Conservation (phyloP, 2,797 vertebrate genomes). For the Leontocebus nigricollis region DNA sequence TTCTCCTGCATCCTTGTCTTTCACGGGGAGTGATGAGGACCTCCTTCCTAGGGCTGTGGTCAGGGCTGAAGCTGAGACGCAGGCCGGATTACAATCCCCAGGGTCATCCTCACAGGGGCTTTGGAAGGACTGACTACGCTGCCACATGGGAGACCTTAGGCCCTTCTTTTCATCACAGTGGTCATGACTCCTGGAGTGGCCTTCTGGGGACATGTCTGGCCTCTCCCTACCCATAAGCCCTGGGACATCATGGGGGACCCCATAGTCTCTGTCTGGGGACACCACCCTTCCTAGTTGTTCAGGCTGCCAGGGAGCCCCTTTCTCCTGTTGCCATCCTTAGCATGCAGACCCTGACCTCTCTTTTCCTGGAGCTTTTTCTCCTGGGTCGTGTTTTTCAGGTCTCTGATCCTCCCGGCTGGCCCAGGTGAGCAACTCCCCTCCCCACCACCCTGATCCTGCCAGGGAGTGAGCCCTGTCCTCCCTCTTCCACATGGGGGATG, state of each 20-base stretch:
- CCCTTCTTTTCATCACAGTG: not conserved
- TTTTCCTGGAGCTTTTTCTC: not conserved
- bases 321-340: not conserved
- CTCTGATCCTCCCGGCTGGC: not conserved
- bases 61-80: not conserved
- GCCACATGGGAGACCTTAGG: fast-evolving
- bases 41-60: not conserved
- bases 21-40: fast-evolving
- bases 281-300: not conserved
- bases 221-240: not conserved
- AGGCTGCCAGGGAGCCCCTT: not conserved
- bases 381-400: fast-evolving
- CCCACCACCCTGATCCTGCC: not conserved
- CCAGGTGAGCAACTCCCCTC: not conserved
- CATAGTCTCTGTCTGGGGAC: not conserved
- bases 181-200: not conserved
- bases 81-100: not conserved
- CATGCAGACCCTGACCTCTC: not conserved
- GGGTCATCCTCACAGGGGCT: not conserved
- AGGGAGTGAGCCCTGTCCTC: too few relatives aligned
- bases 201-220: not conserved
- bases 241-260: not conserved
- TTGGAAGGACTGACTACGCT: fast-evolving
- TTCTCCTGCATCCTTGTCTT: too few relatives aligned
- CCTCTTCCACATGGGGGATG: fast-evolving